phyloP scores from a whole-genome alignment of 2,797 vertebrate genomes.

The Numenius phaeopus region DNA sequence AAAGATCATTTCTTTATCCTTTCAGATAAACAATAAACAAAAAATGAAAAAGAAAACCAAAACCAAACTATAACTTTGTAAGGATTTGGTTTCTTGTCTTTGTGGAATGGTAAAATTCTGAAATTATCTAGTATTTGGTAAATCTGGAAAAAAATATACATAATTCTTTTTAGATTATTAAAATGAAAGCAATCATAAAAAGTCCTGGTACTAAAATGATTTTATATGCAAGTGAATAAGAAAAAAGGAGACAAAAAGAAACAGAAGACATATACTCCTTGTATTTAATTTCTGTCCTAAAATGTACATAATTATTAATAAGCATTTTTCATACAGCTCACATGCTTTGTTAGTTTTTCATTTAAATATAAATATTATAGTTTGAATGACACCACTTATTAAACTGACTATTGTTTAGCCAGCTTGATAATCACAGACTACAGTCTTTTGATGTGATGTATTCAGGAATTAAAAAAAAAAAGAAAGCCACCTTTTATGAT shows the following conservation, averaged over 20 bases:
- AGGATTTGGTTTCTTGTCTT: background rate
- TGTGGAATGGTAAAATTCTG: background rate
- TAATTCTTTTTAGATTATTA: background rate
- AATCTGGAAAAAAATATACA: background rate
- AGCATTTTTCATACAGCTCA: background rate
- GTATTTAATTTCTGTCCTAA: background rate
- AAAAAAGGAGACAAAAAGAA: background rate
- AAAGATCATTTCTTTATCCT: background rate
- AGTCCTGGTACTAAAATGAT: background rate
- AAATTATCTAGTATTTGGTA: background rate
- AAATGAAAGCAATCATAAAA: background rate
- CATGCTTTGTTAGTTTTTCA: background rate
- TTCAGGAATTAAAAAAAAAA: background rate
- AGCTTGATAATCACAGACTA: background rate
- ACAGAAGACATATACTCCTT: background rate
- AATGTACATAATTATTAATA: background rate
- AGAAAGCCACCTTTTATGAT: background rate
- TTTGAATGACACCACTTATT: background rate
- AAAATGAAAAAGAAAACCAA: rapidly evolving
- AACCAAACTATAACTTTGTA: background rate
- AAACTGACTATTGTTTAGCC: background rate
- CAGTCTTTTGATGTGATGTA: background rate
- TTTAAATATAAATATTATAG: background rate
- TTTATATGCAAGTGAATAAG: background rate
- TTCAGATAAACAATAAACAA: background rate